A percentile compares a stretch with the other conserved stretches of the same genome.
These are phyloP conservation scores for Coenonympha arcania DNA, from an alignment of 2,888 invertebrate species.

Conservation along the genomic window DNA sequence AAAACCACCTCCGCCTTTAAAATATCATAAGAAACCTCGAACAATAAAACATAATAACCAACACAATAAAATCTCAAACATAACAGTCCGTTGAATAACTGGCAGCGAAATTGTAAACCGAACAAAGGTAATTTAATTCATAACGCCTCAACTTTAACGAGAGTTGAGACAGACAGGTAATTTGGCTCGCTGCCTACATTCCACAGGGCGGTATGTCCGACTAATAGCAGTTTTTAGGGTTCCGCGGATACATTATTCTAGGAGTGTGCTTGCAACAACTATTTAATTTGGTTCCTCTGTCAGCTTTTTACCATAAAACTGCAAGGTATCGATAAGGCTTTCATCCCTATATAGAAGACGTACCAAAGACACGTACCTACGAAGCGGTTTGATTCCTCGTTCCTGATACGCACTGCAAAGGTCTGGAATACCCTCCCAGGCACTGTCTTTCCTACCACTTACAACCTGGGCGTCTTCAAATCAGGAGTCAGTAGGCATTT, in stretches of 20 bases:
- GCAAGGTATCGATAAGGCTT: too few species aligned
- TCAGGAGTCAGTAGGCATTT: too few species aligned
- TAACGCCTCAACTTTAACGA: constrained; percentile 44
- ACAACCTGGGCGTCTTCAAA: too few species aligned
- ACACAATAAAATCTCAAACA: background rate
- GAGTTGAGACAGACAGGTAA: constrained; percentile 47
- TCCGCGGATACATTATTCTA: background rate
- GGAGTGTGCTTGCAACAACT: too few species aligned
- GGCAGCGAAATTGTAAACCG: constrained; percentile 11
- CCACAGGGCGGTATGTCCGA: constrained; percentile 42
- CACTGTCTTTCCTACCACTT: too few species aligned
- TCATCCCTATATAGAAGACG: too few species aligned
- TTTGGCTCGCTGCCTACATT: constrained; percentile 62
- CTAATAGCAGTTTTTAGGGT: constrained; percentile 36
- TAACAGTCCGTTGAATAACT: background rate
- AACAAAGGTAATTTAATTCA: constrained; percentile 43
- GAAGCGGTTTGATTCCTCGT: too few species aligned
- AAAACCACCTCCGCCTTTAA: background rate
- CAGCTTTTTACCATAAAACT: too few species aligned
- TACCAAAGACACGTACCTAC: too few species aligned
- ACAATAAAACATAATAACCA: background rate
- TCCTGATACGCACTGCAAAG: too few species aligned
- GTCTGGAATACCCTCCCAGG: too few species aligned
- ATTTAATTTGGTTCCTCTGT: too few species aligned
- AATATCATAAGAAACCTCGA: background rate